Evolutionary conservation across 2,797 vertebrate species (phyloP).

Genomic region (Semotilus atromaculatus): DNA sequence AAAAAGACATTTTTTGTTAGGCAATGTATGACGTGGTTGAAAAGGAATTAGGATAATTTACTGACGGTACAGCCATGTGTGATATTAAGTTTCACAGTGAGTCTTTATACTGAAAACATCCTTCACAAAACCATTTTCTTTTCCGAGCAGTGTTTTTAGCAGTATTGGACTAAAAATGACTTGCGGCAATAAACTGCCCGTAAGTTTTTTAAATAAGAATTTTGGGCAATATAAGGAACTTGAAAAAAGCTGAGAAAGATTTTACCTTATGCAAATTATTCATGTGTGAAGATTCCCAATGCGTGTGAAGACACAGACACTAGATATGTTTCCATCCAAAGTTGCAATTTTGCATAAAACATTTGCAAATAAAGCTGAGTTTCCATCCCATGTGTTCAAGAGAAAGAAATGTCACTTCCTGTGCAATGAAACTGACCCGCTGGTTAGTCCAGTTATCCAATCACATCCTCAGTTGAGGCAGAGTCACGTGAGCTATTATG

Average conservation of each 20-base stretch:
- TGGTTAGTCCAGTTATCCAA: too few relatives aligned
- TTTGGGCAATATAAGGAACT: neutral
- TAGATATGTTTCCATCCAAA: neutral
- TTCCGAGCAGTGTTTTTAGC: neutral
- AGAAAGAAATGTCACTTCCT: neutral
- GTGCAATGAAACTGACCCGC: too few relatives aligned
- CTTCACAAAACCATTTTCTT: neutral
- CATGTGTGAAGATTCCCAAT: neutral
- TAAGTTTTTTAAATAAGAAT: neutral
- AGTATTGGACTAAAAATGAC: neutral
- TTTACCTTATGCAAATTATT: neutral
- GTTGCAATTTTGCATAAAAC: neutral
- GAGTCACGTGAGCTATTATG: too few relatives aligned
- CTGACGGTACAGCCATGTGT: neutral
- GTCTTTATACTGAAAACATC: neutral
- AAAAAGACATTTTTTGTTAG: constrained; percentile 27
- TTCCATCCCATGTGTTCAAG: neutral
- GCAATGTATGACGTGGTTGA: neutral
- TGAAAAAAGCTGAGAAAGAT: neutral
- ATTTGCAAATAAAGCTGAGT: neutral
- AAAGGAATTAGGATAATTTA: constrained; percentile 10
- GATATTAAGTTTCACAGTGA: neutral
- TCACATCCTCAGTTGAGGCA: too few relatives aligned
- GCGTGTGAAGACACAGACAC: neutral
- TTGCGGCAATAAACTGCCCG: neutral